Base-by-base conservation (phyloP, 2,888 invertebrate genomes). In the Ennomos quercinarius region DNA sequence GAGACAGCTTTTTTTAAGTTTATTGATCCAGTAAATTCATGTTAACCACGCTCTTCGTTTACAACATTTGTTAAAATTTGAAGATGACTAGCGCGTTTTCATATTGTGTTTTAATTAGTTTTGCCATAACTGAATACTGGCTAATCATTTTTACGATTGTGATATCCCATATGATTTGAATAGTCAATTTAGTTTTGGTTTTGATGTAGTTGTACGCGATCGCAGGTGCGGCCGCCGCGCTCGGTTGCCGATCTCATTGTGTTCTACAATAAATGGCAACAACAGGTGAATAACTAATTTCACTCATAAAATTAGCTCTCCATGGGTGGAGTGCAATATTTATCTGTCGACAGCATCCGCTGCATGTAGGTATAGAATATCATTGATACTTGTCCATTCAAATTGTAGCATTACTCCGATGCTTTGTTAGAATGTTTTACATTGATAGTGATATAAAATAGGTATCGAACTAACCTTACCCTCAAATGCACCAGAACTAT, bases 211-310 rank as follows among this genome's bases (percentile, higher is more conserved):
- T 80, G 61, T 63, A 61, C 54, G 57, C 60, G 87, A 88, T 85
- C 79, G 82, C 74, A 81, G 89, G 90, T 75, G 86, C 83, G 88
- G 84, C 83, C 76, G 84, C 78, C 74, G 78, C 85, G 83, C 80
- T 84, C 70, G 81, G 78, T 78, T 84, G 86, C 80, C 80, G 80
- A 66, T 76, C 78, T 74, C 85, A 89, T 92, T 92, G 91, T 91
- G 77, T 74, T 80, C 82, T 86, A 84, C 87, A 87, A 90, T 90
- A 91, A 92, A 92, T 90, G 87, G 85, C 90, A 91, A 89, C 89
- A 90, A 89, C 91, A 92, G 91, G 91, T 92, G 90, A 91, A 90
- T 89, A 86, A 90, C 89, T 91, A 90, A 91, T 92, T 92, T 91
- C 87, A 87, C 88, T 89, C 84, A 89, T 90, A 91, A 91, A 88